Conservation (phyloP, 2,113 vertebrate species). For the Brachyhypopomus occidentalis region DNA sequence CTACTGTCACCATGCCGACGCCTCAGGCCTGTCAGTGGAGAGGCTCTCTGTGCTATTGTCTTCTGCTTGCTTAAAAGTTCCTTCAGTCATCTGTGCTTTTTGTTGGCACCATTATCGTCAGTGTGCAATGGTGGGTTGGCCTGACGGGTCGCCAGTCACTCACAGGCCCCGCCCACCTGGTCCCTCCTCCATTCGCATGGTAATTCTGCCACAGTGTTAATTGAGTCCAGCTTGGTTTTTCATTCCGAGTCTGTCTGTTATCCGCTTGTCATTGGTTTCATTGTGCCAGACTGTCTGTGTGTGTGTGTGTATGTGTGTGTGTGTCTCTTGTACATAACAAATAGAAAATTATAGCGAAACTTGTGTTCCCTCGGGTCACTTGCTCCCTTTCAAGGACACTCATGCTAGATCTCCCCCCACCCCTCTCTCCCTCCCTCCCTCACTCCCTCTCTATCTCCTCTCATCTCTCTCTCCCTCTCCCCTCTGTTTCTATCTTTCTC, state of each 20-base stretch:
- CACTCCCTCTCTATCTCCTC: neutral
- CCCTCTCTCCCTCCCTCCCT: slow-evolving; percentile 8
- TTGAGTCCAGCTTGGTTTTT: slow-evolving; percentile 72
- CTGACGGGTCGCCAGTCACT: slow-evolving; percentile 76
- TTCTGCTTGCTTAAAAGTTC: too few relatives aligned
- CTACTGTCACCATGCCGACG: too few relatives aligned
- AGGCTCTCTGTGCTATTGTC: too few relatives aligned
- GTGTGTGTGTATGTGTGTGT: slow-evolving; percentile 62
- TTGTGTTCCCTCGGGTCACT: slow-evolving; percentile 26
- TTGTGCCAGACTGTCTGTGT: slow-evolving; percentile 72
- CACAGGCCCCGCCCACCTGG: slow-evolving; percentile 63
- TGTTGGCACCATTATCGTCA: slow-evolving; percentile 61
- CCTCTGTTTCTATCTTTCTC: too few relatives aligned
- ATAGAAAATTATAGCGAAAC: neutral
- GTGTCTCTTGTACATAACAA: slow-evolving; percentile 51
- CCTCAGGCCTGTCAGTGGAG: too few relatives aligned
- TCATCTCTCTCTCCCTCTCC: slow-evolving; percentile 5
- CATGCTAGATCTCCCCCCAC: neutral
- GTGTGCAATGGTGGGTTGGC: slow-evolving; percentile 65
- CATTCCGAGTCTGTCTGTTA: slow-evolving; percentile 73
- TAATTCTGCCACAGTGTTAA: slow-evolving; percentile 70
- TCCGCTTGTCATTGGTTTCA: slow-evolving; percentile 69
- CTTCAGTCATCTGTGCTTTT: slow-evolving; percentile 56
- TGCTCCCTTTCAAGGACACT: slow-evolving; percentile 31
- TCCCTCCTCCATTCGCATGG: slow-evolving; percentile 70